A percentile compares a stretch with the other conserved stretches of the same genome.
Evolutionary conservation across 2,113 vertebrate species (phyloP).

Genomic region (Falcunculus frontatus): DNA sequence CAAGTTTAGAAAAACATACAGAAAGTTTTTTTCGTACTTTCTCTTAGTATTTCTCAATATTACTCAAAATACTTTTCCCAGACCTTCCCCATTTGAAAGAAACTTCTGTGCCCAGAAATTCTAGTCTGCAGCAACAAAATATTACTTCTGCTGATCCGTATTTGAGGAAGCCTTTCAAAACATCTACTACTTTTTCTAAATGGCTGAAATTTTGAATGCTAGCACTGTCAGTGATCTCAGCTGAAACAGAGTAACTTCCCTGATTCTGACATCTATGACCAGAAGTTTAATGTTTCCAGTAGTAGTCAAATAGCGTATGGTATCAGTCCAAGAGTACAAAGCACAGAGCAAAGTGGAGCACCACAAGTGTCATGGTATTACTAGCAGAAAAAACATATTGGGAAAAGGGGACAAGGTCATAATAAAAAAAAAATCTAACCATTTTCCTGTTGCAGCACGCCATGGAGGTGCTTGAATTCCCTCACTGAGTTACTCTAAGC

Average conservation of each 20-base stretch:
- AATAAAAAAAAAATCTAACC: not conserved
- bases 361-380: not conserved
- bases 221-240: not conserved
- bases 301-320: not conserved
- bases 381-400: not conserved
- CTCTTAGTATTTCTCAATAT: not conserved
- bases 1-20: not conserved
- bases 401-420: not conserved
- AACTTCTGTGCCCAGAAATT: not conserved
- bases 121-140: not conserved
- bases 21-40: not conserved
- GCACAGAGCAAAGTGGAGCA: not conserved
- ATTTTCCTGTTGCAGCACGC: not conserved
- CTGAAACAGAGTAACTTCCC: not conserved
- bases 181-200: not conserved
- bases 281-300: not conserved
- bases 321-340: not conserved
- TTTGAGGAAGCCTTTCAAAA: not conserved
- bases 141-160: not conserved
- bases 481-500: not conserved
- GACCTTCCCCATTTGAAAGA: not conserved
- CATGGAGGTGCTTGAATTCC: not conserved
- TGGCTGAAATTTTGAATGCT: not conserved
- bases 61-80: not conserved
- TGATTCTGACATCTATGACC: not conserved